phyloP scores from a whole-genome alignment of 2,113 vertebrate species.

The Pygoscelis antarcticus region DNA sequence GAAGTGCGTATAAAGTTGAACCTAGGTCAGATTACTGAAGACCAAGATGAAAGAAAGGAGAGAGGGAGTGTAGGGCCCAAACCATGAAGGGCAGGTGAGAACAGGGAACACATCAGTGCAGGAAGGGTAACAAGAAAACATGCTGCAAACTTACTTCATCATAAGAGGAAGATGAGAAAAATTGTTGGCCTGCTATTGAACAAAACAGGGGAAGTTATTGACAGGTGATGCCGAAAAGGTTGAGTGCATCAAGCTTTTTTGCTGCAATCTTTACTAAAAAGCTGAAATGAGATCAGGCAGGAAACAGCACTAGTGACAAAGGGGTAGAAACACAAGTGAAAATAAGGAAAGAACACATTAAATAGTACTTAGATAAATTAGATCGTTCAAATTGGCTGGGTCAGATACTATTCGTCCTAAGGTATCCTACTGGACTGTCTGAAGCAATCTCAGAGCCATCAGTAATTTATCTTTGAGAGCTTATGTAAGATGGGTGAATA shows the following conservation, averaged over 20 bases:
- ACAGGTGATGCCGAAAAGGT: neutral
- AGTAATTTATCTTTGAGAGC: neutral
- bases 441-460: neutral
- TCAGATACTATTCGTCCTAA: neutral
- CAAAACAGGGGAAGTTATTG: neutral
- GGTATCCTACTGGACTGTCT: neutral
- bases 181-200: neutral
- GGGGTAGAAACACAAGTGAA: slow-evolving; percentile 7
- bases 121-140: neutral
- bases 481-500: neutral
- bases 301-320: slow-evolving; percentile 9
- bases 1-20: neutral
- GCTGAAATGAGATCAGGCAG: slow-evolving; percentile 5
- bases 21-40: neutral
- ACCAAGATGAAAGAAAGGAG: neutral
- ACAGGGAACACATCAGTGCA: neutral
- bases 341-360: slow-evolving; percentile 34
- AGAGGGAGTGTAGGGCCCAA: neutral
- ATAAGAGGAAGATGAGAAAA: neutral
- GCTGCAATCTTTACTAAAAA: slow-evolving; percentile 7
- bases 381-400: neutral
- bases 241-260: neutral
- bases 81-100: neutral
- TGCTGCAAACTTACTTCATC: neutral
- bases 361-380: slow-evolving; percentile 26